phyloP scores from a whole-genome alignment of 2,113 vertebrate genomes.

The Neolamprologus toae region DNA sequence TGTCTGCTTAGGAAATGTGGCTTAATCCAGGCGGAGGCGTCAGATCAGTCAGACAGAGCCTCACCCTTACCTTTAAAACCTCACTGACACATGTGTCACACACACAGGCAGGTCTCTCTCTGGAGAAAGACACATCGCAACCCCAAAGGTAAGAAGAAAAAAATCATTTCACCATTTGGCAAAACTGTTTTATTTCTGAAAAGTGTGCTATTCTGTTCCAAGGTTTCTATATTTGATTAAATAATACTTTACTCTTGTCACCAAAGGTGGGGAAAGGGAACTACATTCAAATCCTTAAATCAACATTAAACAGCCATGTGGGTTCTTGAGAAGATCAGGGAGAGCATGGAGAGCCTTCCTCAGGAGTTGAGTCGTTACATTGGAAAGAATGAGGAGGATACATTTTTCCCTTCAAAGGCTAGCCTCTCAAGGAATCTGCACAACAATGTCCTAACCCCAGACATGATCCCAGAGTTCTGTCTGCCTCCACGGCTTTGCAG shows the following conservation, averaged over 20 bases:
- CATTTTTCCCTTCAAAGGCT: slow-evolving; percentile 18
- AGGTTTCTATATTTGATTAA: background rate
- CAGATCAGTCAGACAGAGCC: slow-evolving; percentile 1
- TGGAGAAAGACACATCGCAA: background rate
- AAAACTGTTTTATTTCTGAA: background rate
- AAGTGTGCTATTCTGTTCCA: background rate
- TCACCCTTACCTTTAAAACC: slow-evolving; percentile 30
- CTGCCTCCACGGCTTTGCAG: slow-evolving; percentile 65
- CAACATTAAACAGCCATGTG: slow-evolving; percentile 36
- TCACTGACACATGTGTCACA: background rate
- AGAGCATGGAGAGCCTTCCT: slow-evolving; percentile 51
- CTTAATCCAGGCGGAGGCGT: background rate
- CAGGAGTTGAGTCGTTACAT: slow-evolving; percentile 34
- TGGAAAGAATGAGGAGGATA: slow-evolving; percentile 27
- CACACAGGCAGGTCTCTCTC: background rate
- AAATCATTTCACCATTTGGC: background rate
- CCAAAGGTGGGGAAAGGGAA: background rate
- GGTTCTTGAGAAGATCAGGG: slow-evolving; percentile 55
- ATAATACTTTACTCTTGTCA: background rate
- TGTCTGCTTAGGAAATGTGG: background rate
- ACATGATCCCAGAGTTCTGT: slow-evolving; percentile 73
- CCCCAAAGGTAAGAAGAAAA: slow-evolving; percentile 17
- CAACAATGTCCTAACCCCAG: slow-evolving; percentile 71
- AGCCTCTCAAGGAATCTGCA: slow-evolving; percentile 48
- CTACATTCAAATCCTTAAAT: background rate